Evolutionary conservation across 1,140 invertebrate genomes (phyloP), one percentile per base, ranked within the genome.

Genomic region (Drosophila carrolli): DNA sequence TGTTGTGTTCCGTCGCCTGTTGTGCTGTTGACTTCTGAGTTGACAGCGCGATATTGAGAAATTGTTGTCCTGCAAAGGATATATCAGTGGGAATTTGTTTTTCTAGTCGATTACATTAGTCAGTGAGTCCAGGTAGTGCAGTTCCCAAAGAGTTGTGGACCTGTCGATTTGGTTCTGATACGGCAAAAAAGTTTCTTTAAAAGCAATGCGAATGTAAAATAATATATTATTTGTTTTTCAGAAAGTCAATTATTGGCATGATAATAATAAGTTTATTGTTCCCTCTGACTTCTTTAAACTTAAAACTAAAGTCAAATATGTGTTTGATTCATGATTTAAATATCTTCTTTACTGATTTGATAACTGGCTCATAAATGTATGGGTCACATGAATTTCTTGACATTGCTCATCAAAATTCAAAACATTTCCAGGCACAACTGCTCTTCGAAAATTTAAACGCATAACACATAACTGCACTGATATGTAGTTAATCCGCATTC

Each of bases 1-100:
- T 75, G 73, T 75, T 75, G 47, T 75, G 71, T 75, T 75, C 72
- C 59, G 43, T 48, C 41, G 41, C 56, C 47, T 58, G 29, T 70
- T 71, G n/a, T 43, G 16, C 56, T 32, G 43, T 47, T 53, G 71
- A 53, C 44, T 75, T 74, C 68, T 56, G 71, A 55, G 58, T 75
- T 75, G 60, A 75, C 72, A 56, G 58, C 53, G 46, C 16, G 59
- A 55, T 44, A 56, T 63, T 74, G 65, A 71, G 66, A 41, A 70
- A 73, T 62, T 73, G 58, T 55, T 75, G 48, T 75, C 72, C 60
- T 75, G 65, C 44, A 44, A 27, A 8, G 51, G 29, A 71, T 58
- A 70, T 41, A 71, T 71, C 66, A 58, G 16, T 55, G 37, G 51
- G 27, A 71, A 71, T 71, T 71, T 71, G 65, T 71, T 71, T 50